Percentiles rank a stretch among this genome's conserved stretches.
Conservation (phyloP, 1,140 invertebrate species). For the Zaprionus lachaisei region DNA sequence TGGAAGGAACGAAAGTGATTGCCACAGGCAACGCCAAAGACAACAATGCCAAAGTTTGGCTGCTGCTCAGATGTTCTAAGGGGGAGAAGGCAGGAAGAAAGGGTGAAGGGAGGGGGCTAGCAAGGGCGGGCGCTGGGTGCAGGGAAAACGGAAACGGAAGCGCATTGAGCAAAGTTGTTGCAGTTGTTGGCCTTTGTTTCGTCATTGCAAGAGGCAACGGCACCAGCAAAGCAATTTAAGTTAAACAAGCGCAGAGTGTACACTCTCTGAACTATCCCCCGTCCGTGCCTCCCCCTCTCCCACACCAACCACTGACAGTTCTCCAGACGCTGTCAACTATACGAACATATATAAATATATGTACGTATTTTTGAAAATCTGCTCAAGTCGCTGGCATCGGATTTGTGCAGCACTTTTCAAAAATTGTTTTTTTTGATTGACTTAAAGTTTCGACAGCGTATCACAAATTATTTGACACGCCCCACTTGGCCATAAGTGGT, state of each 20-base stretch:
- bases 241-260: constrained; percentile 72
- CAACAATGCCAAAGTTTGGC: constrained; percentile 78
- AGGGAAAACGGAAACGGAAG: constrained; percentile 73
- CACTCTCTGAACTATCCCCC: constrained; percentile 5
- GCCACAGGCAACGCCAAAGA: constrained; percentile 76
- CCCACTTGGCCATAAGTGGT: neutral
- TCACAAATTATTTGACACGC: neutral
- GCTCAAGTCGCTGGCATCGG: constrained; percentile 39
- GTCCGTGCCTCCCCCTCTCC: neutral
- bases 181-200: constrained; percentile 78
- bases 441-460: constrained; percentile 61
- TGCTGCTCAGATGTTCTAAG: constrained; percentile 25
- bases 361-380: constrained; percentile 41
- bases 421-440: constrained; percentile 72
- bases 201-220: constrained; percentile 49
- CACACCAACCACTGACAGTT: constrained; percentile 50
- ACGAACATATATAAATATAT: constrained; percentile 35
- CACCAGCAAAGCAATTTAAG: constrained; percentile 76
- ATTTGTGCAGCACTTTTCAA: constrained; percentile 65
- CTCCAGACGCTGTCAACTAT: constrained; percentile 72
- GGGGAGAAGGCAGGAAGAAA: neutral
- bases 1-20: constrained; percentile 72
- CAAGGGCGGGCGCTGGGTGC: neutral
- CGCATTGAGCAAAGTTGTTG: constrained; percentile 81
- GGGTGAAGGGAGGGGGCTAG: neutral